These are phyloP conservation scores for Aeoliscus strigatus DNA, from an alignment of 2,797 vertebrate genomes.

Conservation along the genomic window DNA sequence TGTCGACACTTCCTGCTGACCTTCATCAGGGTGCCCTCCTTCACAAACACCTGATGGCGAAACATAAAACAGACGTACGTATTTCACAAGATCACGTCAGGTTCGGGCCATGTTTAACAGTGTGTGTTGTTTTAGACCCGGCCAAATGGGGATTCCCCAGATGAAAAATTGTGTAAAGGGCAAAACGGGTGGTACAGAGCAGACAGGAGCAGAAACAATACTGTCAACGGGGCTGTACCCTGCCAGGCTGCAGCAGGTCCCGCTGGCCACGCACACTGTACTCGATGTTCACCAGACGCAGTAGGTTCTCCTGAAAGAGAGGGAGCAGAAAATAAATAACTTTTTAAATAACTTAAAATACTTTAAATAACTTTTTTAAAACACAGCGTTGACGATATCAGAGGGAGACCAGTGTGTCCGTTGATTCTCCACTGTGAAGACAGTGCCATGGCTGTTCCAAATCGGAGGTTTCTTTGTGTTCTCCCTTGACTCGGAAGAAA, in stretches of 20 bases:
- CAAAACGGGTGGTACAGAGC: conserved; percentile 39
- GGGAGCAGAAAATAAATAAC: not conserved
- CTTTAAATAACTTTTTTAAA: too few relatives aligned
- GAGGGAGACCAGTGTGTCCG: too few relatives aligned
- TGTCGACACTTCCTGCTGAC: conserved; percentile 85
- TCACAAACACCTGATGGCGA: conserved; percentile 82
- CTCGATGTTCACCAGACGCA: conserved; percentile 92
- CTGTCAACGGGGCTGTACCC: conserved; percentile 79
- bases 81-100: conserved; percentile 16
- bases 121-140: conserved; percentile 27
- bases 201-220: conserved; percentile 65
- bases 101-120: conserved; percentile 12
- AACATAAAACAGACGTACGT: conserved; percentile 3
- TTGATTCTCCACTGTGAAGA: too few relatives aligned
- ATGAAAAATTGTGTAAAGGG: conserved; percentile 47
- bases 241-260: conserved; percentile 86
- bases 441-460: not conserved
- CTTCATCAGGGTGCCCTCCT: conserved; percentile 84
- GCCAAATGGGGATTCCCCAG: conserved; percentile 49
- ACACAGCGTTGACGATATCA: too few relatives aligned
- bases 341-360: too few relatives aligned
- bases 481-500: too few relatives aligned
- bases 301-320: conserved; percentile 82
- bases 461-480: too few relatives aligned
- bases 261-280: conserved; percentile 88